Evolutionary conservation across 2,888 invertebrate species (phyloP).

Genomic region (Platynereis dumerilii): DNA sequence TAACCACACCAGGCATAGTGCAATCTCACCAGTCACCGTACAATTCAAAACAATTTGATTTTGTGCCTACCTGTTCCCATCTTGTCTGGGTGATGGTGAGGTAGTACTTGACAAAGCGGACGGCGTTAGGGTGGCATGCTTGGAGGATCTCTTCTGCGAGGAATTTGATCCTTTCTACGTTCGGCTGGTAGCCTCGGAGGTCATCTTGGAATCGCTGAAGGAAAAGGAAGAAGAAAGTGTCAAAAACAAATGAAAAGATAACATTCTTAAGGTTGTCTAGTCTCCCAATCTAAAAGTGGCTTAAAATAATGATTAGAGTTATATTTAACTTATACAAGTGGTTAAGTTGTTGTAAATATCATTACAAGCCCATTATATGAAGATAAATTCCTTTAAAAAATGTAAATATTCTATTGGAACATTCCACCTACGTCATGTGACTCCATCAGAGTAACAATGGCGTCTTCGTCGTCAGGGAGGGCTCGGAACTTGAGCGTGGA

Average conservation of each 20-base stretch:
- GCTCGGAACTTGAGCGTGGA: constrained; percentile 59
- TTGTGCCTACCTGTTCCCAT: constrained; percentile 58
- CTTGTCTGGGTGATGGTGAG: constrained; percentile 62
- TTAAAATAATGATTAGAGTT: not conserved
- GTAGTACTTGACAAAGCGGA: constrained; percentile 62
- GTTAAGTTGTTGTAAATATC: too few species aligned
- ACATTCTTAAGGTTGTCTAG: not conserved
- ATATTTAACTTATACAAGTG: not conserved
- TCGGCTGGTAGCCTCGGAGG: constrained; percentile 54
- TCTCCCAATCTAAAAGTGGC: too few species aligned
- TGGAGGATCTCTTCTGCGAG: constrained; percentile 58
- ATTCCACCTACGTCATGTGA: constrained; percentile 54
- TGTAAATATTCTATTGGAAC: too few species aligned
- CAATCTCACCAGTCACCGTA: too few species aligned
- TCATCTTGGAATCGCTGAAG: constrained; percentile 60
- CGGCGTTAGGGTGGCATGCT: constrained; percentile 61
- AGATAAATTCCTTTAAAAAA: too few species aligned
- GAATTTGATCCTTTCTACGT: constrained; percentile 56
- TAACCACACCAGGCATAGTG: too few species aligned
- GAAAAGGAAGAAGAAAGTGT: not conserved
- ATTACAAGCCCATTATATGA: too few species aligned
- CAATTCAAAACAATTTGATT: too few species aligned
- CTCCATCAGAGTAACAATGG: constrained; percentile 60
- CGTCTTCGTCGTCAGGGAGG: constrained; percentile 60
- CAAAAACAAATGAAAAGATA: not conserved